Conservation (phyloP, 2,888 invertebrate genomes). For the Hypena proboscidalis region DNA sequence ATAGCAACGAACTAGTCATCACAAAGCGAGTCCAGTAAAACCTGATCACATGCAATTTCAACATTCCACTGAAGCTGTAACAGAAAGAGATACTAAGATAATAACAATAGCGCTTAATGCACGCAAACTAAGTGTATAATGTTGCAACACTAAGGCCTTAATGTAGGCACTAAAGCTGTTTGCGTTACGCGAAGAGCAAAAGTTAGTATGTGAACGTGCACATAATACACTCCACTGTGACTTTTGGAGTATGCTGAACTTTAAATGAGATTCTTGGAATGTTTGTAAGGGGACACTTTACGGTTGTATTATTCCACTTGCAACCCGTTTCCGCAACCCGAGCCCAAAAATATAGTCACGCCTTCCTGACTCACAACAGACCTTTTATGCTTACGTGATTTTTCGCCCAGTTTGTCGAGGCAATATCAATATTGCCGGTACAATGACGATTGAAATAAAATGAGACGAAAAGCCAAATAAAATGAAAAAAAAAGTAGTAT, state of each 20-base stretch:
- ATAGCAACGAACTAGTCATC: background rate
- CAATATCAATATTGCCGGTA: constrained; percentile 5
- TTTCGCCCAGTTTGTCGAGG: constrained; percentile 6
- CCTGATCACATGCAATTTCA: constrained; percentile 10
- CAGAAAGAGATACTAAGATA: constrained; percentile 29
- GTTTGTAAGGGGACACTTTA: constrained; percentile 64
- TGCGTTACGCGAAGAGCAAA: constrained; percentile 51
- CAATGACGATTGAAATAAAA: too few species aligned
- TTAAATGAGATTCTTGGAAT: constrained; percentile 71
- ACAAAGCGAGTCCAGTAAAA: constrained; percentile 3
- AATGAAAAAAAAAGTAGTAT: constrained; percentile 3
- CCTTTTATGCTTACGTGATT: constrained; percentile 20
- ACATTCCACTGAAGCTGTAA: constrained; percentile 11
- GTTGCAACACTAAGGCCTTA: constrained; percentile 47
- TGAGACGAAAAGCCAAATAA: background rate
- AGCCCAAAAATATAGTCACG: constrained; percentile 27
- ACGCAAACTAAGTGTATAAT: constrained; percentile 40
- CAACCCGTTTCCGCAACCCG: constrained; percentile 26
- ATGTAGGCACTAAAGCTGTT: constrained; percentile 51
- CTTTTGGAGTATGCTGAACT: constrained; percentile 64
- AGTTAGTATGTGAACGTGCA: constrained; percentile 51
- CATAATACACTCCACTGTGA: constrained; percentile 57
- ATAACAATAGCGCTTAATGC: constrained; percentile 37
- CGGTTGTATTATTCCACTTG: constrained; percentile 50
- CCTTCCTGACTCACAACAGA: constrained; percentile 3